Base-by-base conservation (phyloP, 2,888 invertebrate species). In the Scaptomyza polygonia region DNA sequence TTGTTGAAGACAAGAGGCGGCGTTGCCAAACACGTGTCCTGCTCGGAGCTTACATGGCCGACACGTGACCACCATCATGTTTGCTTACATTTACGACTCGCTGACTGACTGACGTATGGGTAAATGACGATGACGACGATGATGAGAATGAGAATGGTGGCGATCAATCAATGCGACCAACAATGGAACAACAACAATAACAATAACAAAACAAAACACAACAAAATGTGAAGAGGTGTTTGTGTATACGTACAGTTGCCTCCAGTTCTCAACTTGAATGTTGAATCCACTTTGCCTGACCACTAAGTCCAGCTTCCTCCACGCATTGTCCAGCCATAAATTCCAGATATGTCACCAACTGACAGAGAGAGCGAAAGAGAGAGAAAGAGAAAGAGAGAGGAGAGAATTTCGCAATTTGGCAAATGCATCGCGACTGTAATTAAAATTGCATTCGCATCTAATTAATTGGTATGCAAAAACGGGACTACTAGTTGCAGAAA, bases 41-140 rank as follows among this genome's bases (percentile, higher is more conserved):
- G 65, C 71, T 69, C 72, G 72, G 67, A 86, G 84, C 85, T 85
- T 82, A 88, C 89, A 90, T 76, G 77, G 66, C 52, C 53, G 91
- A 71, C 91, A 91, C 91, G 91, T 91, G 90, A 91, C 90, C 90
- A 85, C 91, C 91, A 90, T 91, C 88, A 91, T 91, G 90, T 91
- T 91, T 91, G 90, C 89, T 89, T 90, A 90, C 91, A 89, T 89
- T 81, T 87, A 80, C 88, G 80, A 86, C 64, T 78, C 73, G 71
- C 88, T 82, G 72, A 54, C 72, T 87, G 87, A 81, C 73, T 74
- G 88, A 79, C 78, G 86, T 76, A 82, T 79, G 84, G 67, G 72
- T 79, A 79, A 84, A 82, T 74, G 80, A 77, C 74, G 82, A 83
- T 79, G 74, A 62, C 56, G 77, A 43, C 47, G 58, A 36, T 32